These are phyloP conservation scores for Athalia cordata DNA, from an alignment of 2,888 invertebrate species.

Conservation along the genomic window DNA sequence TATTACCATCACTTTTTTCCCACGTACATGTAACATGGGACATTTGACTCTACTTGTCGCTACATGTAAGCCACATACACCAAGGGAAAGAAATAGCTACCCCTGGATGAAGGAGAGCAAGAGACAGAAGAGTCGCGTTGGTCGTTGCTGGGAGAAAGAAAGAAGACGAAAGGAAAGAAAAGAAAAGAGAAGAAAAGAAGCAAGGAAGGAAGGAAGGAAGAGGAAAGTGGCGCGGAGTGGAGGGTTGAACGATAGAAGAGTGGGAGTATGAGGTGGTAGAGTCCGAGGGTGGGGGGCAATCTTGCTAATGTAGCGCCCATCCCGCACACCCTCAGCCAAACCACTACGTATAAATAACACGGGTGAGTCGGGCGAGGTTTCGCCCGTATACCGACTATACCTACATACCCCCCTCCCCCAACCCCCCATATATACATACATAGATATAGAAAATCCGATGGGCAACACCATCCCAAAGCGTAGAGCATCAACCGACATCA, in stretches of 20 bases:
- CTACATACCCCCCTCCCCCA: no score
- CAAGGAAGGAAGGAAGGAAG: not conserved
- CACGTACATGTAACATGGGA: constrained; percentile 27
- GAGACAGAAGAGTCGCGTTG: not conserved
- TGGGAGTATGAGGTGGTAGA: no score
- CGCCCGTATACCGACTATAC: constrained; percentile 17
- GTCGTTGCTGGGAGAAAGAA: not conserved
- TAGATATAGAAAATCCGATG: not conserved
- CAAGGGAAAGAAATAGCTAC: no score
- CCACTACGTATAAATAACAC: constrained; percentile 65
- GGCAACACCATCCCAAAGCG: constrained; percentile 2
- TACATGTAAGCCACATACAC: constrained; percentile 14
- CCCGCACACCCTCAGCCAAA: constrained; percentile 58
- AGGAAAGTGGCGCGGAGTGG: not conserved
- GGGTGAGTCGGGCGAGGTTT: constrained; percentile 33
- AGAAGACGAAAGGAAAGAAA: not conserved
- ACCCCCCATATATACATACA: not conserved
- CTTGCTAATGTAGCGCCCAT: constrained; percentile 68
- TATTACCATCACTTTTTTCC: not conserved
- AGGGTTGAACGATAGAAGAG: constrained; percentile 23
- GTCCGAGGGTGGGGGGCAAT: constrained; percentile 62
- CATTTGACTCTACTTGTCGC: constrained; percentile 43
- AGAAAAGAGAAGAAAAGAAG: not conserved
- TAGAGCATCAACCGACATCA: constrained; percentile 2
- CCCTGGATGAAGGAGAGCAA: not conserved